Conservation (phyloP, 1,140 invertebrate genomes). For the Ceratina australensis region DNA sequence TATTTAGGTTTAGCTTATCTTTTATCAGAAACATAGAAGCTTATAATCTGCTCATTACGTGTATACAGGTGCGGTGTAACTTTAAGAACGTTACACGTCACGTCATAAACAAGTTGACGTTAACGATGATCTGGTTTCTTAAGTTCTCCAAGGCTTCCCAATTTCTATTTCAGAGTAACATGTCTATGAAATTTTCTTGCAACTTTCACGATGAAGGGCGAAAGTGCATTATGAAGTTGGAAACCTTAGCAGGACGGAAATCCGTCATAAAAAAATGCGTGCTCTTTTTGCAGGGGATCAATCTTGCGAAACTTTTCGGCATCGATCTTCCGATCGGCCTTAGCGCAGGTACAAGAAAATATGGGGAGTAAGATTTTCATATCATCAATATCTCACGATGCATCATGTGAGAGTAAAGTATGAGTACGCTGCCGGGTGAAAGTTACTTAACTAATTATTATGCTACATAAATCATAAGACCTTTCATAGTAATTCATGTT, state of each 20-base stretch:
- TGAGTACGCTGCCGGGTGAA: no score
- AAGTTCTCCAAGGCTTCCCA: not conserved
- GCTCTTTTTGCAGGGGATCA: not conserved
- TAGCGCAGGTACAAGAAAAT: no score
- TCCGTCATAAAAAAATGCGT: not conserved
- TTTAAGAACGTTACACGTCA: not conserved
- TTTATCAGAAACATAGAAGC: no score
- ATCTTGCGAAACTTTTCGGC: constrained; percentile 5
- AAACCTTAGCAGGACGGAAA: not conserved
- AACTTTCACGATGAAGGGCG: not conserved
- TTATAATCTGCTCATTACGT: no score
- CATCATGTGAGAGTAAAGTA: no score
- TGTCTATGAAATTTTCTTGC: not conserved
- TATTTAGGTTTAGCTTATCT: not conserved
- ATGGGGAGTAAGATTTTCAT: no score
- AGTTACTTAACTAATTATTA: no score
- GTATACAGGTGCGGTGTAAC: not conserved
- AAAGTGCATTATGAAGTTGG: constrained; percentile 15
- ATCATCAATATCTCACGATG: not conserved
- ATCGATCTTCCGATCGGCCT: not conserved
- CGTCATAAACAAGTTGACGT: not conserved
- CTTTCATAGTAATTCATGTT: no score
- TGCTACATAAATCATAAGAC: no score
- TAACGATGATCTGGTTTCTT: not conserved
- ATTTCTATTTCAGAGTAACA: constrained; percentile 2